These are phyloP conservation scores for Noturus placidus DNA, from an alignment of 2,113 vertebrate genomes.

Conservation along the genomic window DNA sequence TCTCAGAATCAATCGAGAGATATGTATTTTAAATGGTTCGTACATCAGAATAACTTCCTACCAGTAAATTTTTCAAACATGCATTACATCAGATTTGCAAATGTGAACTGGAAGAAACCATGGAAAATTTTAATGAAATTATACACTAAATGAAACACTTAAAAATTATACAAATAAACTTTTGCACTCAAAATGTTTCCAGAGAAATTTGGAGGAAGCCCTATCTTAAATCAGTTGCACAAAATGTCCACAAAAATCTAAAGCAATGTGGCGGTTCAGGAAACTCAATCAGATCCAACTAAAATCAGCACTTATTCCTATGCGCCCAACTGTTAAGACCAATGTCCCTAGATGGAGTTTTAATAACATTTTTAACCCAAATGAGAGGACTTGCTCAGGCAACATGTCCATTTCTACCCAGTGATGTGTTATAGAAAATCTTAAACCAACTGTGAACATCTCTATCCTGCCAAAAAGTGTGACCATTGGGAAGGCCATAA, in stretches of 20 bases:
- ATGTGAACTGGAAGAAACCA: not conserved
- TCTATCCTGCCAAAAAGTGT: conserved; percentile 34
- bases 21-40: not conserved
- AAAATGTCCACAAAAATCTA: conserved; percentile 8
- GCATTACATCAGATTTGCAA: conserved; percentile 5
- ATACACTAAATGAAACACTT: not conserved
- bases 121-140: not conserved
- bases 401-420: not conserved
- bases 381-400: not conserved
- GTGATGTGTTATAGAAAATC: not conserved
- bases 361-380: not conserved
- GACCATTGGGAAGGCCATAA: conserved; percentile 60
- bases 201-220: not conserved
- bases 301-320: not conserved
- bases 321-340: not conserved
- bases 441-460: not conserved
- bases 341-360: not conserved
- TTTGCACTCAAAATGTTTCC: not conserved
- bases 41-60: not conserved
- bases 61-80: not conserved
- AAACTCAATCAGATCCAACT: not conserved
- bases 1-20: not conserved
- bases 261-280: not conserved
- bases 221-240: not conserved
- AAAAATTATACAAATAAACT: not conserved